Evolutionary conservation across 2,888 invertebrate species (phyloP), one percentile per base, ranked within the genome.

Genomic region (Octonoba sinensis): DNA sequence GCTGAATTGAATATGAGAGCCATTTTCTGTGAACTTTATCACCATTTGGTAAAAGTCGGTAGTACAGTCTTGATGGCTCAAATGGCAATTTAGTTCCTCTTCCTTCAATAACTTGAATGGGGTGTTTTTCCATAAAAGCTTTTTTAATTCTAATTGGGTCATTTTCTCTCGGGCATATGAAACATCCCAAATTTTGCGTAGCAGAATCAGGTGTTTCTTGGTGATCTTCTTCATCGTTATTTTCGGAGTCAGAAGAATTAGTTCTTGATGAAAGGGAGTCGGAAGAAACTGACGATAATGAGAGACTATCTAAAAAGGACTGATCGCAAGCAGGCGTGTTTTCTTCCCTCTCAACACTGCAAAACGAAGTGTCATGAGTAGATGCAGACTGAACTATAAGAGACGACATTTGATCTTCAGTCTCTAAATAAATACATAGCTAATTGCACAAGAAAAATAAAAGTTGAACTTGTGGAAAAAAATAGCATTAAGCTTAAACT

Each of bases 91-190:
- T 20, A 18, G 3, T 3, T 20, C 20, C 20, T 27, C n/a, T 57
- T 20, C 20, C 57, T 57, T 18, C 57, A 3, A 1, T 18, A 20
- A 57, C 57, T 57, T 57, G n/a, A 57, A 57, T 57, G 3, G 20
- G 6, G 57, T 57, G 20, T 18, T 57, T 57, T 18, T 57, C 22
- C 57, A 57, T 57, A 57, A 57, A 15, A 57, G 57, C 57, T 57
- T 57, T 57, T 57, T 57, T 20, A 57, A 57, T 57, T 57, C 22
- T 22, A 18, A 57, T 57, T 18, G 57, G 20, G 20, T 57, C 57
- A 57, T 57, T 57, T 18, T 57, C 57, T 6, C n/a, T 57, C 20
- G 57, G 57, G 57, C 57, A 57, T 6, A 57, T 18, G 20, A 57
- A 57, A 57, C 20, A 57, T 57, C 18, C 57, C 3, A 57, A 18